phyloP scores from a whole-genome alignment of 2,888 invertebrate genomes.

The Nemurella pictetii region DNA sequence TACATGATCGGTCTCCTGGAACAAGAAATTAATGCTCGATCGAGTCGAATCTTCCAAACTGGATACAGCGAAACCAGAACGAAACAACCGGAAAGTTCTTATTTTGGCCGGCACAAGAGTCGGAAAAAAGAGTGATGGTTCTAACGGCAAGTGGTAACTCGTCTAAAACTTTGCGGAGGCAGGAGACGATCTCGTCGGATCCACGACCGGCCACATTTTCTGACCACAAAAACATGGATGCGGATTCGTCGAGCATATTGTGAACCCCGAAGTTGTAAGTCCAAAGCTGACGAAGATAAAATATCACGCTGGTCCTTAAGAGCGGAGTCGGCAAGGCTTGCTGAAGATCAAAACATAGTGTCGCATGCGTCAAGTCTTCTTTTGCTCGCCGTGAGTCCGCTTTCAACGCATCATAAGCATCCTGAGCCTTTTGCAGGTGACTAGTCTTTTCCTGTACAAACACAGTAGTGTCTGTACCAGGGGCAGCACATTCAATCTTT shows the following conservation, averaged over 20 bases:
- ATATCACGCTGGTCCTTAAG: background rate
- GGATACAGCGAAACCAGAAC: background rate
- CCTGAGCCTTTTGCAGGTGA: background rate
- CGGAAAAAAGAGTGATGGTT: conserved; percentile 12
- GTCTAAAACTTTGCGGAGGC: background rate
- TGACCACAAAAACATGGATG: conserved; percentile 27
- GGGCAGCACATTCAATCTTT: background rate
- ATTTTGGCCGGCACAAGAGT: conserved; percentile 31
- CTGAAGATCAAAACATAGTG: conserved; percentile 26
- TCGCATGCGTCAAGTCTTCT: background rate
- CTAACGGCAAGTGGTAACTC: background rate
- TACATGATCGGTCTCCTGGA: too few relatives aligned
- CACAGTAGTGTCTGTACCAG: too few relatives aligned
- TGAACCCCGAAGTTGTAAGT: conserved; percentile 24
- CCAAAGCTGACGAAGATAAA: conserved; percentile 20
- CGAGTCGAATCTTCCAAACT: conserved; percentile 10
- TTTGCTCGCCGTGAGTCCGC: background rate
- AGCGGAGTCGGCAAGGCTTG: conserved; percentile 27
- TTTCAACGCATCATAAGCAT: background rate
- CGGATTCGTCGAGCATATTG: background rate
- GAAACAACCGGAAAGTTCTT: conserved; percentile 28
- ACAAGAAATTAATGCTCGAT: conserved; percentile 37
- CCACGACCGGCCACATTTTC: conserved; percentile 28
- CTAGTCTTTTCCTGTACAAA: too few relatives aligned
- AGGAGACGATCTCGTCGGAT: conserved; percentile 21